Evolutionary conservation across 2,113 vertebrate species (phyloP).

Genomic region (Phalacrocorax pelagicus): DNA sequence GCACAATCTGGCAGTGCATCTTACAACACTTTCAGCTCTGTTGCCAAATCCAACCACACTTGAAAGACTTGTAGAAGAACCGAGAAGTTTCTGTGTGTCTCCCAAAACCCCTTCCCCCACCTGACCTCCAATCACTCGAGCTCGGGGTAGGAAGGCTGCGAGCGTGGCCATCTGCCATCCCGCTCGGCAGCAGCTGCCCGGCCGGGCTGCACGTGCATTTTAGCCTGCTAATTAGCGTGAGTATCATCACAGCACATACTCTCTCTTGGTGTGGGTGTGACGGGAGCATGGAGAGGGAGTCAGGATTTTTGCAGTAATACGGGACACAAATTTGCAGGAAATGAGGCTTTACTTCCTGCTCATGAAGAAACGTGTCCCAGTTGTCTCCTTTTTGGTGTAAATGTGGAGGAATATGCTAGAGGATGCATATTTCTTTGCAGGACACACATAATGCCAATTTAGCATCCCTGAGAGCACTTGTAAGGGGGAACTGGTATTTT

Average conservation of each 20-base stretch:
- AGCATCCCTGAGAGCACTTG: not conserved
- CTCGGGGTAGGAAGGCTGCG: not conserved
- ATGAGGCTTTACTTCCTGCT: not conserved
- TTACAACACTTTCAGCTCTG: not conserved
- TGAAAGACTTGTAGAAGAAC: not conserved
- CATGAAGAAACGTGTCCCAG: not conserved
- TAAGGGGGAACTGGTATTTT: not conserved
- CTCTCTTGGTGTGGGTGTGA: not conserved
- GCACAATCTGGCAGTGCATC: not conserved
- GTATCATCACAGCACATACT: not conserved
- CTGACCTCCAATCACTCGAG: not conserved
- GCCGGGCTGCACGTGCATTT: not conserved
- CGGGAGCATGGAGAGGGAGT: not conserved
- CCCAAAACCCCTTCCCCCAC: not conserved
- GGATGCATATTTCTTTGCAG: not conserved
- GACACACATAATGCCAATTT: not conserved
- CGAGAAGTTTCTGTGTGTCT: not conserved
- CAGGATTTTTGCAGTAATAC: not conserved
- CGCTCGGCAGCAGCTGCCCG: accelerated
- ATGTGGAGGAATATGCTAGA: not conserved
- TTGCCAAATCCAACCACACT: not conserved
- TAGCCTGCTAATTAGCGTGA: not conserved
- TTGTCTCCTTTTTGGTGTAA: not conserved
- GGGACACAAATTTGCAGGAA: not conserved
- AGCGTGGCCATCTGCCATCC: not conserved